phyloP scores from a whole-genome alignment of 2,113 vertebrate genomes.

The Psettodes erumei region DNA sequence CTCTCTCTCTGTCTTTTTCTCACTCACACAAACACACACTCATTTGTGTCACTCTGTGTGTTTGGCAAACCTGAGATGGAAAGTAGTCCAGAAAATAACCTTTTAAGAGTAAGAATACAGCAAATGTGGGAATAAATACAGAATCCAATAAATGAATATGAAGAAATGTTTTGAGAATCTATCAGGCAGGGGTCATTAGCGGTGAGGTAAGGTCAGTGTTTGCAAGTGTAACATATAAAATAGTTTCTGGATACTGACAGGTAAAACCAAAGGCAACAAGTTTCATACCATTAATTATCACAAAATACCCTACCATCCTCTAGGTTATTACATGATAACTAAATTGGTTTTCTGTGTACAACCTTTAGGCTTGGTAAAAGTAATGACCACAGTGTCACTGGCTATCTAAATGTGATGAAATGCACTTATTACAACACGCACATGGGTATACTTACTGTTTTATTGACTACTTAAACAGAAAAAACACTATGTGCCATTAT shows the following conservation, averaged over 20 bases:
- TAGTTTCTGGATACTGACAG: neutral
- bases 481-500: neutral
- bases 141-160: constrained; percentile 15
- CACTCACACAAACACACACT: constrained; percentile 45
- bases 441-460: neutral
- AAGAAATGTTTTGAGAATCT: constrained; percentile 15
- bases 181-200: neutral
- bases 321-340: constrained; percentile 7
- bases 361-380: constrained; percentile 1
- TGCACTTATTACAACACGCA: neutral
- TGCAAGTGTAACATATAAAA: neutral
- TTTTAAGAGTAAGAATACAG: constrained; percentile 8
- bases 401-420: neutral
- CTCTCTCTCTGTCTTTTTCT: neutral
- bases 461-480: neutral
- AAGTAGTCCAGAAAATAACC: constrained; percentile 44
- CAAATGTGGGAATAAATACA: constrained; percentile 6
- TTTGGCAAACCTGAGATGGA: constrained; percentile 40
- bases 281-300: neutral
- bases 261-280: neutral
- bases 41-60: constrained; percentile 65
- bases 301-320: neutral
- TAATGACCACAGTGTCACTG: neutral
- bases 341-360: neutral
- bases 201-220: too few species aligned